Conservation (phyloP, 2,888 invertebrate genomes). For the Eustalomyia histrio region DNA sequence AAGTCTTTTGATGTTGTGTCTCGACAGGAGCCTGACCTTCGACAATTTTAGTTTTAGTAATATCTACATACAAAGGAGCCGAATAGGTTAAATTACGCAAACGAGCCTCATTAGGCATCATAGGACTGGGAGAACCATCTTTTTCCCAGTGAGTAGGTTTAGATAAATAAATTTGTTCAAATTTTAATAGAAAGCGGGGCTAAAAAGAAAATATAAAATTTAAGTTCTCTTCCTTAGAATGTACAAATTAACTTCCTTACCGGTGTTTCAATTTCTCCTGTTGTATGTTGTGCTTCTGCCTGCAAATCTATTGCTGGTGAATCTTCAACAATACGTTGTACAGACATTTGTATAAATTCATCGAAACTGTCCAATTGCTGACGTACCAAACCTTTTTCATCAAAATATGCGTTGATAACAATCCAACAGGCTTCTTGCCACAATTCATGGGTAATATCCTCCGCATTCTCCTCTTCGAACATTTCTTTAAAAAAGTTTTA, state of each 20-base stretch:
- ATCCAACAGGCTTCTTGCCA: slow-evolving; percentile 99
- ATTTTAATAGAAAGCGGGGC: slow-evolving; percentile 95
- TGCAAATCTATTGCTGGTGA: slow-evolving; percentile 98
- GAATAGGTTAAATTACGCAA: slow-evolving; percentile 98
- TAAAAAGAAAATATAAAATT: slow-evolving; percentile 69
- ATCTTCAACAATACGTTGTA: slow-evolving; percentile 99
- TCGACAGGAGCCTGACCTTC: slow-evolving; percentile 94
- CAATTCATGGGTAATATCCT: slow-evolving; percentile 97
- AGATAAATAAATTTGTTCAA: slow-evolving; percentile 99
- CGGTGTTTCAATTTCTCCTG: slow-evolving; percentile 94
- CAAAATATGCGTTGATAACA: slow-evolving; percentile 99
- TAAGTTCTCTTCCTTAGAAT: too few relatives aligned
- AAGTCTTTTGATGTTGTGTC: slow-evolving; percentile 87
- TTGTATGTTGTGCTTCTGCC: slow-evolving; percentile 98
- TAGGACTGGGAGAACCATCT: slow-evolving; percentile 98
- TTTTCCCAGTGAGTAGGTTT: slow-evolving; percentile 99
- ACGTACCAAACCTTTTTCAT: slow-evolving; percentile 99
- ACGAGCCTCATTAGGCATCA: slow-evolving; percentile 99
- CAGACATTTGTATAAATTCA: slow-evolving; percentile 99
- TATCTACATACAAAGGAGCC: slow-evolving; percentile 99
- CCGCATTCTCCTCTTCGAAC: slow-evolving; percentile 92
- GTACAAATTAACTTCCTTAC: slow-evolving; percentile 73
- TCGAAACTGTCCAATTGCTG: slow-evolving; percentile 99
- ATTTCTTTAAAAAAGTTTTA: slow-evolving; percentile 72
- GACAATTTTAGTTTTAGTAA: slow-evolving; percentile 96